Evolutionary conservation across 2,113 vertebrate genomes (phyloP), one percentile per base, ranked within the genome.

Genomic region (Neodontobutis hainanensis): DNA sequence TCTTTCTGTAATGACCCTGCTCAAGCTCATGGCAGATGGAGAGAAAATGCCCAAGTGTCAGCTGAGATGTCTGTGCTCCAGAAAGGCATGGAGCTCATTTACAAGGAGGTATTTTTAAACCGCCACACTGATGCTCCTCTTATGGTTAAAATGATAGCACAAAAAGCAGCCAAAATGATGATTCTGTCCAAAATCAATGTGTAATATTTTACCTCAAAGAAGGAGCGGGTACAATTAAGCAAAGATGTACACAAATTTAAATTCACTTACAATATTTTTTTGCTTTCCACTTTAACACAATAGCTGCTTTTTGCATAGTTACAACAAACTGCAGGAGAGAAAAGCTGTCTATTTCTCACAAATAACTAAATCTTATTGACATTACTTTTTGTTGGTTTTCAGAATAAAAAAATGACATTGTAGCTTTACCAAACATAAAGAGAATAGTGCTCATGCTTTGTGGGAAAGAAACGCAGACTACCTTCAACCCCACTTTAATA

Each of bases 41-140:
- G 58, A 2, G 67, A 51, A 66, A 75, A 74, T 15, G 50, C 19
- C 52, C 34, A 57, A 68, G 78, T 36, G 11, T n/a, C 34, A 14
- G 40, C 38, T 14, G 12, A 52, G n/a, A 58, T 55, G 42, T 16
- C 15, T 2, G n/a, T 45, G 6, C 42, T 48, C 61, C 11, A 53
- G 65, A 55, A 2, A 42, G 38, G 42, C 34, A 46, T 49, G 19
- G 52, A 50, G 84, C 47, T 87, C 61, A 15, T 76, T 88, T 85
- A 75, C 75, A 48, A 57, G 61, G 70, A 51, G 82, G 66, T 92
- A 92, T 93, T 93, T 92, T 88, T 92, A 92, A 89, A 83, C 78
- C 4, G 61, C 2, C 16, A 32, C 43, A 35, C 56, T 35, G 42
- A 78, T 86, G 73, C 60, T 87, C 89, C 89, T 85, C 84, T 86